Base-by-base conservation (phyloP, 2,797 vertebrate species). In the Cynopterus sphinx region DNA sequence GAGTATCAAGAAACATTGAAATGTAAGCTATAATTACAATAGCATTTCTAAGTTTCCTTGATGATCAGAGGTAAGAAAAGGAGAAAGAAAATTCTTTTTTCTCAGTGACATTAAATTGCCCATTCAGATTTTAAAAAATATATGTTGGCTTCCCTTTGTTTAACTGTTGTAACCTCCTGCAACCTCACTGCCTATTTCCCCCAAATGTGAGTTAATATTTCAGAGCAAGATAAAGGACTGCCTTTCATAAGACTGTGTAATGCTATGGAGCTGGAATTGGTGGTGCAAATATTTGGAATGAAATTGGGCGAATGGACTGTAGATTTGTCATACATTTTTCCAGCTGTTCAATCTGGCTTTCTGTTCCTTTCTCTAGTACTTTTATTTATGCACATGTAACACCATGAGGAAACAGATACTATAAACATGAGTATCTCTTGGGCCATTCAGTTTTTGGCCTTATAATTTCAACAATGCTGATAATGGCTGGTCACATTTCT, bases 331-430 rank as follows among this genome's bases (percentile, higher is more conserved):
- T 67, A 78, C 59, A 78, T n/a, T 93, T 94, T 89, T 63, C 89
- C 95, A 97, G 95, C 92, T 97, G 87, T 95, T 96, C 70, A 33
- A 49, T 65, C 92, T 92, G 85, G 94, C 82, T 33, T 95, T 70
- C 81, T 75, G 59, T 70, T 94, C 63, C 84, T 79, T 63, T 92
- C 77, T 87, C 90, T 26, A 17, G 39, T 71, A 63, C 57, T 96
- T 94, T 91, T 91, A 91, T 95, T 95, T 89, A 92, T 82, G 59
- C 61, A 73, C 83, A 84, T 79, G 24, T 51, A 93, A 90, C 85
- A 93, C 77, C 21, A 36, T 3, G 31, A 95, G 82, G 85, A 96
- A 97, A 67, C 49, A 73, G 85, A 87, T 68, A 87, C 68, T 92
- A 95, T 95, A 95, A 98, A 96, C 63, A 96, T 26, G 55, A 81